Conservation (phyloP, 2,888 invertebrate species). For the Pristionchus maxplancki region DNA sequence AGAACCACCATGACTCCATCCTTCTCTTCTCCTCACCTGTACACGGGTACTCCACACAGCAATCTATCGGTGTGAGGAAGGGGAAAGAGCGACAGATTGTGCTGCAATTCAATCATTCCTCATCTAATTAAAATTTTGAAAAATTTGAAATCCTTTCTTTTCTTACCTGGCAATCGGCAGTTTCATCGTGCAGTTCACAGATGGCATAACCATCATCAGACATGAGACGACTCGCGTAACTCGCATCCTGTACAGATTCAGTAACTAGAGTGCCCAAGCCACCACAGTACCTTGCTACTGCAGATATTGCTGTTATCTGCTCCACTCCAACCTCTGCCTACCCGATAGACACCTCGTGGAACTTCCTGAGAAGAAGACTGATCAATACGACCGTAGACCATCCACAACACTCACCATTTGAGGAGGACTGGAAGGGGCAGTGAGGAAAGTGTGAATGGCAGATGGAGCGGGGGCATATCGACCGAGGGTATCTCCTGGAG, state of each 20-base stretch:
- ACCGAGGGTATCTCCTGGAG: conserved; percentile 27
- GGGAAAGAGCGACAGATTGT: conserved; percentile 47
- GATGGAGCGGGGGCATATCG: conserved; percentile 46
- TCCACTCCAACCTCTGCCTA: conserved; percentile 39
- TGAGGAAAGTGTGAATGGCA: conserved; percentile 35
- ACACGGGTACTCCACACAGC: conserved; percentile 46
- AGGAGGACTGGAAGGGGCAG: conserved; percentile 2
- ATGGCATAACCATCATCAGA: conserved; percentile 43
- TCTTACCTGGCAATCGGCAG: conserved; percentile 41
- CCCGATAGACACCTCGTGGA: conserved; percentile 46
- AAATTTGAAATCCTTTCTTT: neutral
- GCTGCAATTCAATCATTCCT: neutral
- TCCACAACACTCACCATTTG: neutral
- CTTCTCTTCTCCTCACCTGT: conserved; percentile 9
- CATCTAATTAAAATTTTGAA: neutral
- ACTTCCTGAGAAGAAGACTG: conserved; percentile 20
- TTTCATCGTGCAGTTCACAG: conserved; percentile 48
- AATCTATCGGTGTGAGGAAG: conserved; percentile 32
- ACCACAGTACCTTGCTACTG: conserved; percentile 30
- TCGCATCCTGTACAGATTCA: neutral
- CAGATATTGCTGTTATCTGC: conserved; percentile 31
- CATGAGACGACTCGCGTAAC: conserved; percentile 38
- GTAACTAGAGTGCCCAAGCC: neutral
- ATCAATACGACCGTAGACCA: neutral
- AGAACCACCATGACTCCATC: neutral